Percentiles rank a stretch among this genome's conserved stretches.
Evolutionary conservation across 2,797 vertebrate species (phyloP).

Genomic region (Etheostoma nigrum): DNA sequence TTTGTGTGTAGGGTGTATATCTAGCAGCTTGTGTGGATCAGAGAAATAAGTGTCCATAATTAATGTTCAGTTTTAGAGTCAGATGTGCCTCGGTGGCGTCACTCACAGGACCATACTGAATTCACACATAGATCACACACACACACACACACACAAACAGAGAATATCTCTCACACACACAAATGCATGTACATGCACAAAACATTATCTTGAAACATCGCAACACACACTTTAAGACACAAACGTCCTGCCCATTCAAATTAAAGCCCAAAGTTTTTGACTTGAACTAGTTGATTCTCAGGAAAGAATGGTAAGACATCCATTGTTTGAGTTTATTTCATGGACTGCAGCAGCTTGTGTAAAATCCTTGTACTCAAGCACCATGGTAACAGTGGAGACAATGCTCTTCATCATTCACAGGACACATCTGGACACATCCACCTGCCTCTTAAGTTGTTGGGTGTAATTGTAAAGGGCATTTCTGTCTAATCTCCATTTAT

Average conservation of each 20-base stretch:
- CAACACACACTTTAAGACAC: neutral
- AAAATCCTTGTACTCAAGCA: neutral
- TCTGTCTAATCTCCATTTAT: conserved; percentile 3
- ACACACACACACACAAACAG: conserved; percentile 13
- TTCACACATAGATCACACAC: conserved; percentile 69
- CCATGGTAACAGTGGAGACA: neutral
- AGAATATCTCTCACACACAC: neutral
- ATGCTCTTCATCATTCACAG: neutral
- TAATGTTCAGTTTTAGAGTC: conserved; percentile 88
- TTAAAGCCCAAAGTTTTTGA: neutral
- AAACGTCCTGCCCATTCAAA: neutral
- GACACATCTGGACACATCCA: neutral
- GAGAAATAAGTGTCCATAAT: conserved; percentile 86
- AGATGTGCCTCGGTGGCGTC: conserved; percentile 86
- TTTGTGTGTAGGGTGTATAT: conserved; percentile 52
- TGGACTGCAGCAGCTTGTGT: neutral
- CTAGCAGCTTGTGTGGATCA: conserved; percentile 82
- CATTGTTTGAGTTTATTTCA: no score
- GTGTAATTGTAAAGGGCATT: neutral
- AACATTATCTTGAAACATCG: neutral
- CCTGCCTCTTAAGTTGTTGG: neutral
- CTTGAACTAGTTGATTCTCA: neutral
- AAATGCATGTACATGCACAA: neutral
- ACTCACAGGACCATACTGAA: conserved; percentile 81
- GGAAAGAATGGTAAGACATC: neutral